phyloP scores from a whole-genome alignment of 1,140 invertebrate species.

The Luehdorfia chinensis region DNA sequence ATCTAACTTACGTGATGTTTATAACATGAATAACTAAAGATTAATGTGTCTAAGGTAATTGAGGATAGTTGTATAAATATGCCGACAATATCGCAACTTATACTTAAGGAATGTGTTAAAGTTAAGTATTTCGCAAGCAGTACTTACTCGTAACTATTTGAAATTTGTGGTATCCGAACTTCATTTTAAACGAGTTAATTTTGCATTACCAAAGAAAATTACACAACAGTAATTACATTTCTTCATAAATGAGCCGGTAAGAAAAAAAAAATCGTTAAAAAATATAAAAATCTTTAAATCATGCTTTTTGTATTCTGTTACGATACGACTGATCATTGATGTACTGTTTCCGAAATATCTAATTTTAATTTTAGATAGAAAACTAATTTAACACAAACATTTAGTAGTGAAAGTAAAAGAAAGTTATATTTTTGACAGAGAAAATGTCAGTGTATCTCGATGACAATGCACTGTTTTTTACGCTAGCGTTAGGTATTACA shows the following conservation, averaged over 20 bases:
- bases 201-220: no score
- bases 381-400: constrained; percentile 56
- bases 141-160: no score
- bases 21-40: constrained; percentile 6
- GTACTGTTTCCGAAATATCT: constrained; percentile 31
- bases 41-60: constrained; percentile 25
- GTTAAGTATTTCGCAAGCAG: constrained; percentile 31
- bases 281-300: no score
- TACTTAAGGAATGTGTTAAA: constrained; percentile 36
- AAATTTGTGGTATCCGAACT: no score
- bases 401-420: constrained; percentile 50
- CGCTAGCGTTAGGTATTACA: constrained; percentile 28
- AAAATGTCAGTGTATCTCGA: constrained; percentile 27
- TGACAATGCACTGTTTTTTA: constrained; percentile 45
- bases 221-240: no score
- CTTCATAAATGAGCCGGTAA: no score
- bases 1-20: constrained; percentile 19
- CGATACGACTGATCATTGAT: no score
- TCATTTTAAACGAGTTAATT: no score
- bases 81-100: constrained; percentile 61
- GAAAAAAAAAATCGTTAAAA: no score
- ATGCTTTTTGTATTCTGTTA: no score
- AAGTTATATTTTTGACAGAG: constrained; percentile 66
- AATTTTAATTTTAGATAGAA: constrained; percentile 54
- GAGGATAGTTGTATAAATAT: constrained; percentile 46